phyloP scores from a whole-genome alignment of 1,140 invertebrate species.

The Cecropterus lyciades region DNA sequence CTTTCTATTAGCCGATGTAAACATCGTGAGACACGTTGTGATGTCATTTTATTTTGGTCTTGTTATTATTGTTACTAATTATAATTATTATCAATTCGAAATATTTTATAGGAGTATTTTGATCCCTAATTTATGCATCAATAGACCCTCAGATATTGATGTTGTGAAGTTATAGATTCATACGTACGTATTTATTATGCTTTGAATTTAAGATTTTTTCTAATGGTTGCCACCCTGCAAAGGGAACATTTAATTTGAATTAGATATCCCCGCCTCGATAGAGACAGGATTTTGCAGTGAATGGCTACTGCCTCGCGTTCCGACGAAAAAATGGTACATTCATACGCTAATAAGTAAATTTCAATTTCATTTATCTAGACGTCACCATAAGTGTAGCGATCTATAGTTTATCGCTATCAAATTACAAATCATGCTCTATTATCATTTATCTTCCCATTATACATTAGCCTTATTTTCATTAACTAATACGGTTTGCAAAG shows the following conservation, averaged over 20 bases:
- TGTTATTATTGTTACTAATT: conserved; percentile 70
- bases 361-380: conserved; percentile 38
- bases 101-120: conserved; percentile 73
- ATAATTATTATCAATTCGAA: conserved; percentile 52
- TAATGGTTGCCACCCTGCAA: conserved; percentile 63
- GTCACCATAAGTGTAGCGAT: conserved; percentile 42
- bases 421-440: conserved; percentile 27
- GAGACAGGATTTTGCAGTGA: conserved; percentile 68
- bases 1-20: conserved; percentile 77
- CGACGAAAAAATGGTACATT: conserved; percentile 63
- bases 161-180: conserved; percentile 75
- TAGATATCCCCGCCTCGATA: conserved; percentile 79
- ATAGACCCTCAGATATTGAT: conserved; percentile 79
- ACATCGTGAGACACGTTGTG: conserved; percentile 71
- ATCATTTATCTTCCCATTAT: conserved; percentile 31
- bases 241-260: conserved; percentile 72
- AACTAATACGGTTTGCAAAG: conserved; percentile 28
- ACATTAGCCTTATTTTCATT: conserved; percentile 26
- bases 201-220: conserved; percentile 58
- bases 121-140: conserved; percentile 75
- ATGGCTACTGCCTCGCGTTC: conserved; percentile 62
- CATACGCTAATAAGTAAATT: conserved; percentile 56
- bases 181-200: conserved; percentile 63
- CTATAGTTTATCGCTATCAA: conserved; percentile 35
- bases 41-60: conserved; percentile 79